Evolutionary conservation across 2,797 vertebrate genomes (phyloP).

Genomic region (Hypotaenidia philippensis): DNA sequence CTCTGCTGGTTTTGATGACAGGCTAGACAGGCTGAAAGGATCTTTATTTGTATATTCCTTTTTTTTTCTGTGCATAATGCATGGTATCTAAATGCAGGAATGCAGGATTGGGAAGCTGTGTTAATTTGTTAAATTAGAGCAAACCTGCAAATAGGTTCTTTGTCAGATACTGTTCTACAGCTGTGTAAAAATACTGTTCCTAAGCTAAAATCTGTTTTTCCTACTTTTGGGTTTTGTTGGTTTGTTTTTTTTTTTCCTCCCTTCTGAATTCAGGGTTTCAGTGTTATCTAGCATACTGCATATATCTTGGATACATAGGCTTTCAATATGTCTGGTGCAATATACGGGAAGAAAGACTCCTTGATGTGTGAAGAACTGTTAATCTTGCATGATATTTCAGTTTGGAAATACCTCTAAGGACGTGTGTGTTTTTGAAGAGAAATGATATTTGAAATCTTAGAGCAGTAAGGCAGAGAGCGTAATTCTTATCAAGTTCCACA

Average conservation of each 20-base stretch:
- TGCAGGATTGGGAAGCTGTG: slow-evolving; percentile 12
- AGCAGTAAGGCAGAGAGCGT: not conserved
- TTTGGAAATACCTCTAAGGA: not conserved
- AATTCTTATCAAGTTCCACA: slow-evolving; percentile 33
- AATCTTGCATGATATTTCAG: slow-evolving; percentile 25
- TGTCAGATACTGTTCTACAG: not conserved
- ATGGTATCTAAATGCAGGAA: slow-evolving; percentile 42
- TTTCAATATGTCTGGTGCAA: slow-evolving; percentile 50
- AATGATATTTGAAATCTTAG: slow-evolving; percentile 17
- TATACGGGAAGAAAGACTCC: slow-evolving; percentile 2
- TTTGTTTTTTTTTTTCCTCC: not conserved
- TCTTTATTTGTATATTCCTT: slow-evolving; percentile 15
- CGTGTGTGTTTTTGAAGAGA: not conserved
- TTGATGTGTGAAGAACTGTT: slow-evolving; percentile 11
- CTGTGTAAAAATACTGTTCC: slow-evolving; percentile 17
- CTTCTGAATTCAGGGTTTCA: slow-evolving; percentile 2
- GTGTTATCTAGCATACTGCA: not conserved
- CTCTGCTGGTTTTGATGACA: slow-evolving; percentile 27
- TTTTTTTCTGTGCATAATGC: slow-evolving; percentile 11
- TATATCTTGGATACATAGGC: not conserved
- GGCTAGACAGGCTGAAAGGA: slow-evolving; percentile 9
- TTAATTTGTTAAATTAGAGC: slow-evolving; percentile 42
- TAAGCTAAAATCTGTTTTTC: slow-evolving; percentile 10
- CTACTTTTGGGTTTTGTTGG: not conserved
- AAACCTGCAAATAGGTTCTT: slow-evolving; percentile 29